phyloP scores from a whole-genome alignment of 2,113 vertebrate species.

The Vidua macroura region DNA sequence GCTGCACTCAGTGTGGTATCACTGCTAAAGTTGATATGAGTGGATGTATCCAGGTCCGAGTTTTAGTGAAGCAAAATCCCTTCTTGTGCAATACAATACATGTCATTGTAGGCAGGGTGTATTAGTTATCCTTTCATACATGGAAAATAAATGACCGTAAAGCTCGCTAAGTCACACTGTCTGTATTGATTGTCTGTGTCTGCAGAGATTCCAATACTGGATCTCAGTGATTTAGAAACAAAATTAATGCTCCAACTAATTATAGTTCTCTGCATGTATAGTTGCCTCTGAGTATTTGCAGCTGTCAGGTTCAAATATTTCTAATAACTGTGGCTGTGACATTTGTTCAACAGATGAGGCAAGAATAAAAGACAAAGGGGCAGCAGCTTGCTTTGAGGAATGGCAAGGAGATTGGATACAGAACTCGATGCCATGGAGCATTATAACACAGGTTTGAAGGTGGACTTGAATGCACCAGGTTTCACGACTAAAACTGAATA shows the following conservation, averaged over 20 bases:
- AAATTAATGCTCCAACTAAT: constrained; percentile 44
- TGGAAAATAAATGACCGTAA: constrained; percentile 45
- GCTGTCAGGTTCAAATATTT: constrained; percentile 61
- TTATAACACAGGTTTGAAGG: not conserved
- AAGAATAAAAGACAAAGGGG: constrained; percentile 40
- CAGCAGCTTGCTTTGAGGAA: constrained; percentile 17
- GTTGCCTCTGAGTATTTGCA: constrained; percentile 58
- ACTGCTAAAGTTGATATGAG: not conserved
- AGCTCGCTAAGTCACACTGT: constrained; percentile 35
- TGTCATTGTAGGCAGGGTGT: not conserved
- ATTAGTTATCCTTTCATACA: constrained; percentile 4
- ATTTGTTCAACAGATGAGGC: constrained; percentile 64
- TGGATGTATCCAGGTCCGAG: not conserved
- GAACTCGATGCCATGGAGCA: not conserved
- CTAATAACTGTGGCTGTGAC: constrained; percentile 53
- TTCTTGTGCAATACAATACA: not conserved
- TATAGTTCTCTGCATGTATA: constrained; percentile 27
- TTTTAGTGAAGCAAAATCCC: not conserved
- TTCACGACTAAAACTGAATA: not conserved
- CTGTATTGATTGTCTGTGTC: constrained; percentile 25
- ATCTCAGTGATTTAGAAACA: constrained; percentile 26
- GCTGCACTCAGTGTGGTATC: not conserved
- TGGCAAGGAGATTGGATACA: not conserved
- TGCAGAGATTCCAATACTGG: constrained; percentile 29
- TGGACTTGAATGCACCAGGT: not conserved